Conservation (phyloP, 2,113 vertebrate species). For the Eira barbara region DNA sequence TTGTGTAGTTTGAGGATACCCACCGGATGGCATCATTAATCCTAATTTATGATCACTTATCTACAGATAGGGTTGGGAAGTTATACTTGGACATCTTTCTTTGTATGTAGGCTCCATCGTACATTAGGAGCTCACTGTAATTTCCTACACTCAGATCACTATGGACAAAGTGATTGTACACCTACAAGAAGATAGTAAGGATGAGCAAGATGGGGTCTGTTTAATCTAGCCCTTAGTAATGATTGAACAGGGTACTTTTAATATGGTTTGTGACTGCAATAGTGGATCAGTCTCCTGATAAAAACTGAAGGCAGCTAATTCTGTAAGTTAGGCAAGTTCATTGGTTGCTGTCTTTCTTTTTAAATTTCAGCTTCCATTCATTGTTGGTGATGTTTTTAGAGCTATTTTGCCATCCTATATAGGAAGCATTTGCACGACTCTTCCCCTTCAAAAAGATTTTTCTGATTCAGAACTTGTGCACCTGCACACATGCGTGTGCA, state of each 20-base stretch:
- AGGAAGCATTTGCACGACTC: not conserved
- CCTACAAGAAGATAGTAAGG: not conserved
- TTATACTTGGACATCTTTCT: slow-evolving; percentile 58
- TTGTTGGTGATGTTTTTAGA: not conserved
- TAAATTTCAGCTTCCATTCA: not conserved
- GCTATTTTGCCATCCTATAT: not conserved
- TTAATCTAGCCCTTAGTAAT: slow-evolving; percentile 64
- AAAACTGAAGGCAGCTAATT: not conserved
- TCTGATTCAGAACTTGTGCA: not conserved
- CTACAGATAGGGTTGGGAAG: not conserved
- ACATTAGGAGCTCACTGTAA: slow-evolving; percentile 34
- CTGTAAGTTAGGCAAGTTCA: not conserved
- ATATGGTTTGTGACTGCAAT: not conserved
- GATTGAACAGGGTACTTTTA: slow-evolving; percentile 73
- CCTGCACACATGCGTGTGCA: not conserved
- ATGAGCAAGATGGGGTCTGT: not conserved
- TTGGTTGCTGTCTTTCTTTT: not conserved
- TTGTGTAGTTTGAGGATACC: not conserved
- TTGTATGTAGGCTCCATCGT: slow-evolving; percentile 27
- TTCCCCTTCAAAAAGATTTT: not conserved
- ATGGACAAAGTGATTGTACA: slow-evolving; percentile 13
- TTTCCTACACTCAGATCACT: slow-evolving; percentile 9
- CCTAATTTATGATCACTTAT: slow-evolving; percentile 58
- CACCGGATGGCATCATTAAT: slow-evolving; percentile 52
- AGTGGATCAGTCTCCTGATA: not conserved